Evolutionary conservation across 2,888 invertebrate species (phyloP), one percentile per base, ranked within the genome.

Genomic region (Synanthedon tipuliformis): DNA sequence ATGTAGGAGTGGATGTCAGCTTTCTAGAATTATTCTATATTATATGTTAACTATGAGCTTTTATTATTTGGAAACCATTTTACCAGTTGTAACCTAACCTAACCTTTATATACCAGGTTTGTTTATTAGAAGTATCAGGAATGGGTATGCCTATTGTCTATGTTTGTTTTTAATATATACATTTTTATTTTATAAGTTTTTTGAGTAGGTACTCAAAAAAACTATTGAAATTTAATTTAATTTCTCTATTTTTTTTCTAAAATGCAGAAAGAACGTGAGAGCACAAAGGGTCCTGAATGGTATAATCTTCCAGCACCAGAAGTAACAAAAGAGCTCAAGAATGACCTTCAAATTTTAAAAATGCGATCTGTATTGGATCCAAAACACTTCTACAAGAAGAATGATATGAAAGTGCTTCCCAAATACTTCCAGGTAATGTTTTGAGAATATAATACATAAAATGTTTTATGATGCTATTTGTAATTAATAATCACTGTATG

Each of bases 351-450:
- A 82, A 88, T 98, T 11, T 83, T 99, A 1, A 94, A 95, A 81
- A 97, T 99, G 97, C 91, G 99, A 64, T 94, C 95, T 0, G 95
- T 91, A 0, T 80, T 98, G 11, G 94, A 99, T 84, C 95, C 97
- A 0, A 97, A 97, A 75, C 93, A 92, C 61, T 98, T 98, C 82
- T 99, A 98, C 83, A 98, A 98, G 78, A 94, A 95, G 68, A 96
- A 95, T 74, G 95, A 96, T 69, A 88, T 93, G 61, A 93, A 94
- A 81, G 92, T 90, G 1, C 69, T 96, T 40, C 98, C 98, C 0
- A 98, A 98, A 81, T 98, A 95, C 75, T 98, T 98, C 81, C 95
- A 96, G 89, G 95, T 95, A 78, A 71, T 8, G 8, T 7, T 27
- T 27, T 27, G 27, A 7, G 5, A 27, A 27, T 27, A 27, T 27